phyloP scores from a whole-genome alignment of 1,140 invertebrate genomes.

The Drosophila tani region DNA sequence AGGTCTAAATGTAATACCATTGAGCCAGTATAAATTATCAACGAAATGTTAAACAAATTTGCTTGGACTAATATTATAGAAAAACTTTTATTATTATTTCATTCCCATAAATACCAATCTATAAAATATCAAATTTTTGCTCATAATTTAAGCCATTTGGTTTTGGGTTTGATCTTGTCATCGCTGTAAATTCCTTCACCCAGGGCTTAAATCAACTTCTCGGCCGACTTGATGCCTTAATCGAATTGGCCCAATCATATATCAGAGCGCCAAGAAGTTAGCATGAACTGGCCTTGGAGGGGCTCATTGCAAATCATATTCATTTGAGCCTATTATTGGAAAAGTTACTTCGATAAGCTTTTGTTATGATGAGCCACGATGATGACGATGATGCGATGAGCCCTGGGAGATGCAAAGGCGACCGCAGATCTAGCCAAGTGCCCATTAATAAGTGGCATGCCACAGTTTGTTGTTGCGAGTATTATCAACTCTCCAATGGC shows the following conservation, averaged over 20 bases:
- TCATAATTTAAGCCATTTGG: not conserved
- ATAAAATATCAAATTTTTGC: not conserved
- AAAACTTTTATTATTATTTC: too few species aligned
- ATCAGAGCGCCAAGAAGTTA: slow-evolving; percentile 47
- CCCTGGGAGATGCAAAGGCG: slow-evolving; percentile 31
- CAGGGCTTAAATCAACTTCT: slow-evolving; percentile 21
- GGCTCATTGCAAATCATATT: slow-evolving; percentile 60
- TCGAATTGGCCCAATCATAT: slow-evolving; percentile 30
- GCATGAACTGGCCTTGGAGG: slow-evolving; percentile 21
- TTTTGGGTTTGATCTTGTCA: not conserved
- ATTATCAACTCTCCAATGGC: slow-evolving; percentile 68
- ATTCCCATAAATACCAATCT: not conserved
- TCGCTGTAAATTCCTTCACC: slow-evolving; percentile 2
- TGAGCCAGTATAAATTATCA: not conserved
- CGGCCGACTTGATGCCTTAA: slow-evolving; percentile 13
- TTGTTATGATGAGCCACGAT: slow-evolving; percentile 72
- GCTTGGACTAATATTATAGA: too few species aligned
- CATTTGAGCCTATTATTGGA: slow-evolving; percentile 82
- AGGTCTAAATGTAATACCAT: not conserved
- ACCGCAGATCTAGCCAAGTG: slow-evolving; percentile 58
- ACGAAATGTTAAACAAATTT: too few species aligned
- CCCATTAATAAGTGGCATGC: slow-evolving; percentile 76
- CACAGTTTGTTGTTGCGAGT: slow-evolving; percentile 36
- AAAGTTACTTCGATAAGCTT: slow-evolving; percentile 80
- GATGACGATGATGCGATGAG: slow-evolving; percentile 39